These are phyloP conservation scores for Eulemur coronatus DNA, from an alignment of 2,797 vertebrate genomes.

Conservation along the genomic window DNA sequence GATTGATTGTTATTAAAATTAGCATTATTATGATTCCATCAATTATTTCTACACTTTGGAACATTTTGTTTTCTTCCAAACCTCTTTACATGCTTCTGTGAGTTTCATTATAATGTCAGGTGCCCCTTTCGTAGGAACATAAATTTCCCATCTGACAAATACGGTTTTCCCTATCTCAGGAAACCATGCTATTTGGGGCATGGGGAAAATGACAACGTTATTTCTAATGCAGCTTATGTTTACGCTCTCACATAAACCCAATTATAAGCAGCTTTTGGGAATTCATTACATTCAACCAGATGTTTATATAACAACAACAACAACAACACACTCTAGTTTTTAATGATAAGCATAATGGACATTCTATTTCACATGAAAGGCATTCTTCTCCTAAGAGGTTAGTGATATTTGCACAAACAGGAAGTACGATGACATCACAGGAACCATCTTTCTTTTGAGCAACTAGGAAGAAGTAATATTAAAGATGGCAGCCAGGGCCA, in stretches of 20 bases:
- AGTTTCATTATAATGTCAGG: slow-evolving; percentile 48
- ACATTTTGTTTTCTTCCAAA: slow-evolving; percentile 53
- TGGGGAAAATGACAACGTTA: slow-evolving; percentile 55
- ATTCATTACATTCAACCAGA: slow-evolving; percentile 29
- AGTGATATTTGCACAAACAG: background rate
- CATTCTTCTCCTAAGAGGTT: slow-evolving; percentile 16
- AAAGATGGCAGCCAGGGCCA: background rate
- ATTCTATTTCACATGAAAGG: background rate
- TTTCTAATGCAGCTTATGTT: slow-evolving; percentile 33
- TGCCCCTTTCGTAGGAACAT: slow-evolving; percentile 47
- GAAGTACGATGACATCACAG: slow-evolving; percentile 4
- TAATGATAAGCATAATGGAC: slow-evolving; percentile 7
- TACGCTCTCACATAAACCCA: slow-evolving; percentile 28
- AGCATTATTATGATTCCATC: slow-evolving; percentile 51
- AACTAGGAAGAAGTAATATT: background rate
- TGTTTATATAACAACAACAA: slow-evolving; percentile 29
- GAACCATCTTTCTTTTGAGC: slow-evolving; percentile 12
- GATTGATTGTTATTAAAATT: slow-evolving; percentile 68
- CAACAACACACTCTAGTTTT: slow-evolving; percentile 11
- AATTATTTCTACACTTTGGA: slow-evolving; percentile 47
- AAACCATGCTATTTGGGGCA: slow-evolving; percentile 17
- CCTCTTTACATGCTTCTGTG: slow-evolving; percentile 40
- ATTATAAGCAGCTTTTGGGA: slow-evolving; percentile 51
- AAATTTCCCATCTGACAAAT: slow-evolving; percentile 54
- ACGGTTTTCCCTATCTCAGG: slow-evolving; percentile 23